Percentiles rank a stretch among this genome's conserved stretches.
These are phyloP conservation scores for Hemichromis elongatus DNA, from an alignment of 2,113 vertebrate species.

Conservation along the genomic window DNA sequence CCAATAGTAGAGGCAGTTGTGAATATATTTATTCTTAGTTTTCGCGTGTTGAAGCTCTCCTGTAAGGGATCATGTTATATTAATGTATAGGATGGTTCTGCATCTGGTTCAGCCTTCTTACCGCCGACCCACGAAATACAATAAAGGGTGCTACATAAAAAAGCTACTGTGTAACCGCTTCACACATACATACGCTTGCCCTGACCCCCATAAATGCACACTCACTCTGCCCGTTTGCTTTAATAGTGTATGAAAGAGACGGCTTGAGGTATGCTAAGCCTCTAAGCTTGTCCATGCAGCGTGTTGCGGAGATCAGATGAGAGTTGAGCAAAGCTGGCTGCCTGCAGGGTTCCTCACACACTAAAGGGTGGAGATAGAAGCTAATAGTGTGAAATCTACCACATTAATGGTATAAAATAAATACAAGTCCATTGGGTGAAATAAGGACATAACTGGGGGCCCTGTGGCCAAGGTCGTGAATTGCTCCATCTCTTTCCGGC, in stretches of 20 bases:
- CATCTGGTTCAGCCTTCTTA: slow-evolving; percentile 98
- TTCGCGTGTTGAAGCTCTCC: slow-evolving; percentile 92
- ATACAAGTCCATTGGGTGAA: slow-evolving; percentile 53
- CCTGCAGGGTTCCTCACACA: slow-evolving; percentile 30
- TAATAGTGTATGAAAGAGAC: slow-evolving; percentile 50
- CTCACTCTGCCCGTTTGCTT: neutral
- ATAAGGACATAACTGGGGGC: slow-evolving; percentile 31
- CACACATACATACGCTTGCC: neutral
- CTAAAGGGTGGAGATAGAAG: slow-evolving; percentile 1
- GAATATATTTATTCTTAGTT: slow-evolving; percentile 99
- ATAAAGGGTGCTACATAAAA: slow-evolving; percentile 76
- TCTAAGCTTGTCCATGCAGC: slow-evolving; percentile 22
- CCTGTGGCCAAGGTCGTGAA: slow-evolving; percentile 29
- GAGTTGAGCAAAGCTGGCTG: slow-evolving; percentile 15
- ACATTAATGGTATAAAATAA: slow-evolving; percentile 57
- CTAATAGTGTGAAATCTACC: slow-evolving; percentile 55
- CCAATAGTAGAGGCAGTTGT: slow-evolving; percentile 83
- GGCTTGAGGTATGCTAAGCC: slow-evolving; percentile 39
- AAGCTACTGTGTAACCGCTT: slow-evolving; percentile 18
- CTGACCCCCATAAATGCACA: slow-evolving; percentile 22
- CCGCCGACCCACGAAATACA: slow-evolving; percentile 86
- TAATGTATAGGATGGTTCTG: slow-evolving; percentile 96
- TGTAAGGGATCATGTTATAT: slow-evolving; percentile 98
- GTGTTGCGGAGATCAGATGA: slow-evolving; percentile 39
- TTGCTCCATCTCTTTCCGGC: slow-evolving; percentile 18